These are phyloP conservation scores for Pseudobourletiella spinata DNA, from an alignment of 1,140 invertebrate genomes.

Conservation along the genomic window DNA sequence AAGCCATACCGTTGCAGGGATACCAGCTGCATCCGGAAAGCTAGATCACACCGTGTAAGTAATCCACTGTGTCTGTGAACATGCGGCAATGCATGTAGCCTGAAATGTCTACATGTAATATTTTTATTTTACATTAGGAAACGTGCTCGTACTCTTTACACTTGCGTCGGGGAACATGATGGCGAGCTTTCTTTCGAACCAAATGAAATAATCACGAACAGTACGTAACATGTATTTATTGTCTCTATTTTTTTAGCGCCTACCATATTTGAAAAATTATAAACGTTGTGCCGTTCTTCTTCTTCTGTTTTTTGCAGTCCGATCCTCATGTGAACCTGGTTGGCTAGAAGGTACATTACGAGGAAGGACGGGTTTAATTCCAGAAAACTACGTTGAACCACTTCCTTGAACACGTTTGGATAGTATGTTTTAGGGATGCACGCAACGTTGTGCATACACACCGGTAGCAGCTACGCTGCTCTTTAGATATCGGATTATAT, in stretches of 20 bases:
- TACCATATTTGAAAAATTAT: background rate
- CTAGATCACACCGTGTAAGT: constrained; percentile 1
- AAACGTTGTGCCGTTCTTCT: constrained; percentile 21
- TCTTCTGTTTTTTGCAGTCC: constrained; percentile 54
- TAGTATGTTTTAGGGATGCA: too few species aligned
- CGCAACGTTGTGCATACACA: too few species aligned
- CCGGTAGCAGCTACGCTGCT: too few species aligned
- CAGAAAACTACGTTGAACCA: constrained; percentile 93
- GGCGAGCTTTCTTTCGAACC: constrained; percentile 96
- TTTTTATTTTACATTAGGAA: constrained; percentile 36
- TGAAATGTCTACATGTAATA: too few species aligned
- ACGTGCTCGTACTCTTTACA: constrained; percentile 83
- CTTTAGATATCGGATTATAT: too few species aligned
- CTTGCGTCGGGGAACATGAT: constrained; percentile 90
- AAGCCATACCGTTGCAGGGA: background rate
- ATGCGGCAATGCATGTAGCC: too few species aligned
- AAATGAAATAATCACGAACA: constrained; percentile 95
- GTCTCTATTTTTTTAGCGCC: too few species aligned
- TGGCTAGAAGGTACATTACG: constrained; percentile 93
- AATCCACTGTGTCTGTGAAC: background rate
- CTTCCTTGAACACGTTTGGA: constrained; percentile 55
- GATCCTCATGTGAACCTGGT: constrained; percentile 82
- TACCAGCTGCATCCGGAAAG: background rate
- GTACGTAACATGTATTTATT: constrained; percentile 48
- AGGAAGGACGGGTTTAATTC: constrained; percentile 86